phyloP scores from a whole-genome alignment of 2,888 invertebrate genomes.

The Idaea aversata region DNA sequence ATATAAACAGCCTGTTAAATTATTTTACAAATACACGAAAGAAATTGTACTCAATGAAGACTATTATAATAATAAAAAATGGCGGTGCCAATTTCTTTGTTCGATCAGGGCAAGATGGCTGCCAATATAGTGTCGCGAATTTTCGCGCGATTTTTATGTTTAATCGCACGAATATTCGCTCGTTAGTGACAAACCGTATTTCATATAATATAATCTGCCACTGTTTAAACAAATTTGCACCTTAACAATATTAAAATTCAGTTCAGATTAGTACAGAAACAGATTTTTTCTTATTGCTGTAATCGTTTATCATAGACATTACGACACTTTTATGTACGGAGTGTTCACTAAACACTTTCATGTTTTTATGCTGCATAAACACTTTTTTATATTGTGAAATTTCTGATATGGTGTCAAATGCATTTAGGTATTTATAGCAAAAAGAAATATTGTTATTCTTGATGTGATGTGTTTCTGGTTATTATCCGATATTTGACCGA shows the following conservation, averaged over 20 bases:
- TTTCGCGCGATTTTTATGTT: too few relatives aligned
- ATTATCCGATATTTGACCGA: too few relatives aligned
- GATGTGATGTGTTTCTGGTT: too few relatives aligned
- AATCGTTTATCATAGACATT: not conserved
- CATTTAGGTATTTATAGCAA: too few relatives aligned
- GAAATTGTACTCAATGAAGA: constrained; percentile 2
- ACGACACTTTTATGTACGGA: not conserved
- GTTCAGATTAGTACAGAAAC: not conserved
- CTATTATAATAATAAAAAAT: constrained; percentile 8
- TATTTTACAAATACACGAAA: not conserved
- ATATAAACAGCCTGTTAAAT: too few relatives aligned
- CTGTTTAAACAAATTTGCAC: constrained; percentile 20
- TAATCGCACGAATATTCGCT: not conserved
- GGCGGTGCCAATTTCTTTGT: constrained; percentile 27
- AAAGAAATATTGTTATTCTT: too few relatives aligned
- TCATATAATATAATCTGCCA: constrained; percentile 9
- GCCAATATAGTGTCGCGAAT: too few relatives aligned
- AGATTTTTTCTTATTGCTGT: not conserved
- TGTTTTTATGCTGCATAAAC: not conserved
- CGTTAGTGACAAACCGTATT: not conserved
- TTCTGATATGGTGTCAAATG: not conserved
- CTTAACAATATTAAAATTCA: not conserved
- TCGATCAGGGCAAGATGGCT: too few relatives aligned
- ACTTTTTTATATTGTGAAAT: not conserved
- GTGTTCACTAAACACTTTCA: not conserved